phyloP scores from a whole-genome alignment of 2,888 invertebrate species.

The Pemphredon lugubris region DNA sequence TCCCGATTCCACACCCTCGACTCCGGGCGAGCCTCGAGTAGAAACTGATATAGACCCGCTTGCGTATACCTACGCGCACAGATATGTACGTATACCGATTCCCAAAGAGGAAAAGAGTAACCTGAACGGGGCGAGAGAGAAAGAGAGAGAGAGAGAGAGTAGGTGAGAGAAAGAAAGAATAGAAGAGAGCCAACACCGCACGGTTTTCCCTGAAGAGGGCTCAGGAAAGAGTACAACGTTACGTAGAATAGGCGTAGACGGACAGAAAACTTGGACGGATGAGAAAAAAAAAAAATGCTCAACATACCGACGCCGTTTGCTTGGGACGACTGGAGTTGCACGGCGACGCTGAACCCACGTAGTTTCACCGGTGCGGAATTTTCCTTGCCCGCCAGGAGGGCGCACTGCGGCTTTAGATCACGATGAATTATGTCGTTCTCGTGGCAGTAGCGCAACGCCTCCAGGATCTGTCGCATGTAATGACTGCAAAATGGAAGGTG shows the following conservation, averaged over 20 bases:
- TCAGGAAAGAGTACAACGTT: constrained; percentile 51
- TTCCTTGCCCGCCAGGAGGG: constrained; percentile 96
- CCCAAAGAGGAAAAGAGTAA: not conserved
- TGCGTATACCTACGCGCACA: no score
- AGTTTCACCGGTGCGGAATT: constrained; percentile 99
- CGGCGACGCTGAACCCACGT: constrained; percentile 98
- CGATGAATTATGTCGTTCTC: constrained; percentile 98
- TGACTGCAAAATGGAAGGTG: constrained; percentile 86
- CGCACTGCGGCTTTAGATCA: constrained; percentile 98
- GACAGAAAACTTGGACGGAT: constrained; percentile 29
- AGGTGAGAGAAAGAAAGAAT: constrained; percentile 8
- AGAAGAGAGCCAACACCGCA: constrained; percentile 67
- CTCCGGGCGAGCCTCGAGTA: not conserved
- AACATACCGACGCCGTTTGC: constrained; percentile 85
- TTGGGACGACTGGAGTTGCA: constrained; percentile 92
- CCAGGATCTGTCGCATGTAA: constrained; percentile 99
- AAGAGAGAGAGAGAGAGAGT: not conserved
- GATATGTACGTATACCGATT: not conserved
- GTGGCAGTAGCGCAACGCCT: constrained; percentile 98
- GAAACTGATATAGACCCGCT: constrained; percentile 6
- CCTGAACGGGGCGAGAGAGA: constrained; percentile 4
- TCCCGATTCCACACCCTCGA: constrained; percentile 5
- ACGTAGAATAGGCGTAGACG: constrained; percentile 35
- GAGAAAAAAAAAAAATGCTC: constrained; percentile 27
- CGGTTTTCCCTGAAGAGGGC: constrained; percentile 62